These are phyloP conservation scores for Paramormyrops kingsleyae DNA, from an alignment of 2,113 vertebrate species.

Conservation along the genomic window DNA sequence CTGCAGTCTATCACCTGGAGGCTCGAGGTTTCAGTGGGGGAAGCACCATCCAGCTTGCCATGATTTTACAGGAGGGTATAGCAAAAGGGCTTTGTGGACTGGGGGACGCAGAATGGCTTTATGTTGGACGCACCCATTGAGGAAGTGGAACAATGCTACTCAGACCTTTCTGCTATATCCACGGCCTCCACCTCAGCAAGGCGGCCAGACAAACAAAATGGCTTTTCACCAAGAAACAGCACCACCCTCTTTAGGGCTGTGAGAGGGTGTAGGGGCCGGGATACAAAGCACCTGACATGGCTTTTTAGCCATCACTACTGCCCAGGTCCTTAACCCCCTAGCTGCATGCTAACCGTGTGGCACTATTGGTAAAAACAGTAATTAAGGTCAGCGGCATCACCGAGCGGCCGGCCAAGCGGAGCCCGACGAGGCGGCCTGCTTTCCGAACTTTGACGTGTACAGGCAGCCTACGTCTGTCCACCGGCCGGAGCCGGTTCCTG, in stretches of 20 bases:
- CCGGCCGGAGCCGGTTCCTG: background rate
- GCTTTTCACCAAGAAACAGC: background rate
- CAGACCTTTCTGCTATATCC: background rate
- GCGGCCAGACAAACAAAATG: background rate
- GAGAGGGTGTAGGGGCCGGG: background rate
- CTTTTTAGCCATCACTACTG: background rate
- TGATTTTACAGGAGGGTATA: background rate
- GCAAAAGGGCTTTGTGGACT: background rate
- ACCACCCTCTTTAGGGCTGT: background rate
- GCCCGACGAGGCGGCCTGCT: too few species aligned
- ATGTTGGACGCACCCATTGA: background rate
- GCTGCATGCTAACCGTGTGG: background rate
- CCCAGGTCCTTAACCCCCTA: background rate
- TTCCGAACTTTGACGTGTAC: background rate
- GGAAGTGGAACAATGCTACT: background rate
- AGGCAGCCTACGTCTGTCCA: background rate
- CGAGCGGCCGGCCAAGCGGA: background rate
- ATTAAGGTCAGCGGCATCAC: background rate
- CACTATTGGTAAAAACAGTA: background rate
- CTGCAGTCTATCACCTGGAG: background rate
- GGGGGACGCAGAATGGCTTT: background rate
- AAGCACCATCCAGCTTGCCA: background rate
- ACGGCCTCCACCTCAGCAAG: background rate
- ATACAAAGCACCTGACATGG: background rate
- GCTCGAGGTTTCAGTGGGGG: background rate